Conservation (phyloP, 2,113 vertebrate genomes). For the Hippocampus guttulatus region DNA sequence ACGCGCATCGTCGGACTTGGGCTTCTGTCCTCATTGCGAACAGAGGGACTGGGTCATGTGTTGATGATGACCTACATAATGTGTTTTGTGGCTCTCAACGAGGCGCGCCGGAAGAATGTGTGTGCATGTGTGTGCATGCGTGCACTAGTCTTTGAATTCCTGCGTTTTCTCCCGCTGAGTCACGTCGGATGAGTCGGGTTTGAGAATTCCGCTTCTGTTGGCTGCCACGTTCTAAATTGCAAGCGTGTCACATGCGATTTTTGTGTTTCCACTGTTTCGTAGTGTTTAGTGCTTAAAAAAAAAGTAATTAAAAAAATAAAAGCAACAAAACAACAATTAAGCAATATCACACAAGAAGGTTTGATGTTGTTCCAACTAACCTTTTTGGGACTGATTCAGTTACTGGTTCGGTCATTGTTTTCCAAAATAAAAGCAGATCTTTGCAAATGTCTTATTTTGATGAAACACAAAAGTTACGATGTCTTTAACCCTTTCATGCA, state of each 20-base stretch:
- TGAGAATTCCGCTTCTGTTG: not conserved
- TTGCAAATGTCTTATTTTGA: too few species aligned
- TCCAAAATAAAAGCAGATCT: too few species aligned
- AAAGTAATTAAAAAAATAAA: too few species aligned
- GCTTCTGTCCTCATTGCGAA: conserved; percentile 23
- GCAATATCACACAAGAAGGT: too few species aligned
- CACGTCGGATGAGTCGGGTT: conserved; percentile 18
- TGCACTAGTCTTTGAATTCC: not conserved
- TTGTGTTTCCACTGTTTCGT: too few species aligned
- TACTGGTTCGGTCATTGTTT: too few species aligned
- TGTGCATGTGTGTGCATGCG: not conserved
- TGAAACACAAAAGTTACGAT: too few species aligned
- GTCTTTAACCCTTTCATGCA: too few species aligned
- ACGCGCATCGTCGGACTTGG: not conserved
- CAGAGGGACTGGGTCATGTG: conserved; percentile 2
- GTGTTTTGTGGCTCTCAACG: conserved; percentile 23
- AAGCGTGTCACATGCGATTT: not conserved
- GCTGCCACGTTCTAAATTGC: not conserved
- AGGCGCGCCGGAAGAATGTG: conserved; percentile 4
- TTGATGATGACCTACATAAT: conserved; percentile 49
- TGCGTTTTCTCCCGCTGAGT: conserved; percentile 17
- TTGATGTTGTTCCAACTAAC: too few species aligned
- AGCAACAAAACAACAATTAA: too few species aligned
- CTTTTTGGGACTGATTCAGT: too few species aligned
- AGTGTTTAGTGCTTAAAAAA: too few species aligned